phyloP scores from a whole-genome alignment of 2,113 vertebrate species.

The Euleptes europaea region DNA sequence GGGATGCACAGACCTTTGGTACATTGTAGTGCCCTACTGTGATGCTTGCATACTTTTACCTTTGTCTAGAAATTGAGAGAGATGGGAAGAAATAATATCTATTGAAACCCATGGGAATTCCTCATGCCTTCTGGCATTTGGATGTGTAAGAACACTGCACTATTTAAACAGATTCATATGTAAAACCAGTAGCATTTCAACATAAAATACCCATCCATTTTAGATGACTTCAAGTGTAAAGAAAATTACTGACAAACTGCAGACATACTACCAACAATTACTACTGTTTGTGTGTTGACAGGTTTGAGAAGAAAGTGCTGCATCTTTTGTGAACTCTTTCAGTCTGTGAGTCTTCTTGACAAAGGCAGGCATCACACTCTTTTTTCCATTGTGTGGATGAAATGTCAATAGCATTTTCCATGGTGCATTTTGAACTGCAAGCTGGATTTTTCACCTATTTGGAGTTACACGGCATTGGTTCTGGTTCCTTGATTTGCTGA shows the following conservation, averaged over 20 bases:
- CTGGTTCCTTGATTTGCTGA: conserved; percentile 16
- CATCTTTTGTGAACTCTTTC: accelerated
- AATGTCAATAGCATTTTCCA: not conserved
- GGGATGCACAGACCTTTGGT: not conserved
- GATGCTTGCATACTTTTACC: not conserved
- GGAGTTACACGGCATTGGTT: conserved; percentile 4
- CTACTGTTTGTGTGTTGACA: not conserved
- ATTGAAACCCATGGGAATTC: not conserved
- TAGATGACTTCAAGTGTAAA: not conserved
- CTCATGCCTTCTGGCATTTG: not conserved
- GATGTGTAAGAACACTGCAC: not conserved
- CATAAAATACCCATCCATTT: not conserved
- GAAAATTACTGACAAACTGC: not conserved
- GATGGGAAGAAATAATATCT: not conserved
- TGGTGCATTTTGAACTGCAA: not conserved
- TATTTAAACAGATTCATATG: not conserved
- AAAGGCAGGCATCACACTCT: not conserved
- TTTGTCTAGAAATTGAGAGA: not conserved
- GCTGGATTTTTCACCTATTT: conserved; percentile 33
- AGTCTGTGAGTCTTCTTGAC: not conserved
- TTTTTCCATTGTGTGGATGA: accelerated
- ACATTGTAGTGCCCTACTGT: not conserved
- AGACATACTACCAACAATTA: not conserved
- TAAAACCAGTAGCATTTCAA: accelerated
- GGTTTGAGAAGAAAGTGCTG: not conserved